Base-by-base conservation (phyloP, 1,140 invertebrate species). In the Zaprionus tsacasi region DNA sequence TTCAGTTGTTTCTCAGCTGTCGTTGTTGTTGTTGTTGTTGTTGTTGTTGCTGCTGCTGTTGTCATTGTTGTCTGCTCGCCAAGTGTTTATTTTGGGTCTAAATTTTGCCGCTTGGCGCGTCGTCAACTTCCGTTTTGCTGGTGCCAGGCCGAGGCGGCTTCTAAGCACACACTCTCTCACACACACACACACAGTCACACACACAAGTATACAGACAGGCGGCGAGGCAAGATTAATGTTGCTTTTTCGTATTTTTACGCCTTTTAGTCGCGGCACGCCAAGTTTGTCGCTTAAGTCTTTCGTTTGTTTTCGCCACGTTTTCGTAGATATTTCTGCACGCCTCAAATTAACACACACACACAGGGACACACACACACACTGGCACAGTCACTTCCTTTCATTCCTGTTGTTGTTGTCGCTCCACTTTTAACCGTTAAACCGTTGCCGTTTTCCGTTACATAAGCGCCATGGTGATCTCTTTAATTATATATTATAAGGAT, bases 231-330 rank as follows among this genome's bases (percentile, higher is more conserved):
- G 73, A 83, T 86, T 79, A 82, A 82, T 87, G 25, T 56, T 45
- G 33, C 12, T 63, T 70, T 82, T 82, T 73, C 64, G 77, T 72
- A 80, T 70, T 87, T 82, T 82, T 71, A 82, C 83, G 70, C 83
- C 79, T 79, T 79, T 87, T 88, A 76, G 72, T 56, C 48, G 67
- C 35, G 57, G 70, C 78, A 81, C 66, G 80, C 70, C 77, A 88
- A 59, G 80, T 89, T 88, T 88, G 83, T 88, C 83, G 83, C 77
- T 71, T 66, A 55, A 88, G 73, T 83, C 77, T 70, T 81, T 88
- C 77, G 70, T 76, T 87, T 81, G 71, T 86, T 80, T 88, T 80
- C 83, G 64, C 83, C 57, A 61, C 54, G 66, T 55, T 70, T 58
- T 68, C 43, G 12, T 36, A 68, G 15, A 81, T 69, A 81, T 82